Conservation (phyloP, 2,797 vertebrate genomes). For the Crax fasciolata region DNA sequence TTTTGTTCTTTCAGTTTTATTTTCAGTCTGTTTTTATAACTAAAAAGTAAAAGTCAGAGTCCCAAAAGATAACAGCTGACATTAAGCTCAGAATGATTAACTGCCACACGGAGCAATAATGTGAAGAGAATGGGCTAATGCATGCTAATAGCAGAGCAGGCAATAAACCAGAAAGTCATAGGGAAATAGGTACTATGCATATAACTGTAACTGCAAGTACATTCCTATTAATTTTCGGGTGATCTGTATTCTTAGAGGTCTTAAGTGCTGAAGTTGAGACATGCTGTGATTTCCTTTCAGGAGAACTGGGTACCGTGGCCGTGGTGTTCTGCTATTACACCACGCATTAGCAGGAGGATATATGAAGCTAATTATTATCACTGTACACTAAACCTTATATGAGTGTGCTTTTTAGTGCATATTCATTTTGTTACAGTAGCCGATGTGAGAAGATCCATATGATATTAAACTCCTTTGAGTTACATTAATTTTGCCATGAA, state of each 20-base stretch:
- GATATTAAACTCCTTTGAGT: neutral
- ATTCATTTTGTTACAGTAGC: neutral
- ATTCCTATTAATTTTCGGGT: neutral
- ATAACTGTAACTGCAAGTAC: neutral
- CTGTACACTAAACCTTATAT: neutral
- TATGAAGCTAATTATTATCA: neutral
- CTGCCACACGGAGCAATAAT: neutral
- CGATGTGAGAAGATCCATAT: neutral
- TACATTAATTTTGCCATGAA: neutral
- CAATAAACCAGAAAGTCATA: neutral
- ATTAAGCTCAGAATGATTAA: neutral
- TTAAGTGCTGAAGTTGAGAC: conserved; percentile 5
- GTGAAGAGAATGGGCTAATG: neutral
- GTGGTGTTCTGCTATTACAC: neutral
- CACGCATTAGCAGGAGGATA: neutral
- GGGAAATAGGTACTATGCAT: neutral
- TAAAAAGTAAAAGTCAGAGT: neutral
- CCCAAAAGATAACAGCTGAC: neutral
- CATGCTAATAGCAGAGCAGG: neutral
- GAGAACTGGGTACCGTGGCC: neutral
- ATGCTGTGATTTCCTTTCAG: neutral
- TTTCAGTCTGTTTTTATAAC: neutral
- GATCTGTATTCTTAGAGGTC: neutral
- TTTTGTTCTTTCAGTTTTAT: neutral
- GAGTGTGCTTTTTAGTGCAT: neutral